Evolutionary conservation across 2,888 invertebrate genomes (phyloP).

Genomic region (Scaptomyza caliginosa): DNA sequence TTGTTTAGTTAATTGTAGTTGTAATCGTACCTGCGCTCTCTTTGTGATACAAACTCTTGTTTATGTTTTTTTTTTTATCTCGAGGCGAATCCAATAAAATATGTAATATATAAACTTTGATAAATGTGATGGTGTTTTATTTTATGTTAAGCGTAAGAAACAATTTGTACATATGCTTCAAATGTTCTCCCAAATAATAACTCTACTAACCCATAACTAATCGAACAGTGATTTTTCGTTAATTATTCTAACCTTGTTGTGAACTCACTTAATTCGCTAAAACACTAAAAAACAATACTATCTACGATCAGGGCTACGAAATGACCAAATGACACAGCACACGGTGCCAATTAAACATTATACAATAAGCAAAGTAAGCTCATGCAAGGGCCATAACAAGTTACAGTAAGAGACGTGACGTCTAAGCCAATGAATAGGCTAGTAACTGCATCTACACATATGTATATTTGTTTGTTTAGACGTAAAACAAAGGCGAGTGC

Average conservation of each 20-base stretch:
- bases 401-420: conserved; percentile 55
- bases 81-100: conserved; percentile 58
- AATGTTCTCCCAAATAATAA: not conserved
- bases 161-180: not conserved
- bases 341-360: conserved; percentile 49
- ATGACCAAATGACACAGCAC: conserved; percentile 14
- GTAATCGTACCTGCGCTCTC: conserved; percentile 16
- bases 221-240: not conserved
- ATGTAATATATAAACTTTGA: conserved; percentile 10
- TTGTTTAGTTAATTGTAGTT: conserved; percentile 29
- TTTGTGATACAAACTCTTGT: conserved; percentile 63
- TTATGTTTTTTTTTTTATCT: no score
- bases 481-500: conserved; percentile 32
- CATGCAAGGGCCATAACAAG: conserved; percentile 45
- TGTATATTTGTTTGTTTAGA: not conserved
- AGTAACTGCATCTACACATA: conserved; percentile 26
- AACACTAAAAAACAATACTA: conserved; percentile 9
- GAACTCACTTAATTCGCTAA: not conserved
- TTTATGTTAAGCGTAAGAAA: not conserved
- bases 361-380: conserved; percentile 40
- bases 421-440: conserved; percentile 31
- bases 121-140: conserved; percentile 49
- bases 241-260: conserved; percentile 2
- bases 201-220: not conserved
- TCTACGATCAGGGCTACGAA: conserved; percentile 25